These are phyloP conservation scores for Ammospiza maritima DNA, from an alignment of 2,797 vertebrate genomes.

Conservation along the genomic window DNA sequence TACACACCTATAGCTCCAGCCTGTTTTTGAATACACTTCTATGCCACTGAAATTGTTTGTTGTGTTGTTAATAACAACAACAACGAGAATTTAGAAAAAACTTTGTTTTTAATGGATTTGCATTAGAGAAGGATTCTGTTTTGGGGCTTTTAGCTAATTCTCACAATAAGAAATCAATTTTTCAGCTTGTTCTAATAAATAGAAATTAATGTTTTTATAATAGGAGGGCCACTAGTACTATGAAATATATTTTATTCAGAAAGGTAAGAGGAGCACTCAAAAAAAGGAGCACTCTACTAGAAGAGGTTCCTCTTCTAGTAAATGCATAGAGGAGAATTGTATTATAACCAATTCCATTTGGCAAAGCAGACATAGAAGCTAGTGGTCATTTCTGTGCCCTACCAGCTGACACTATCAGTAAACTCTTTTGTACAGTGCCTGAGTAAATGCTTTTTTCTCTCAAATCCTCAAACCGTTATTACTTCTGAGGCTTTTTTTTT, in stretches of 20 bases:
- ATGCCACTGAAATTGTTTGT: not conserved
- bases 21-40: not conserved
- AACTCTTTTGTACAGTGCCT: not conserved
- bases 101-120: not conserved
- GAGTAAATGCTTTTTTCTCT: not conserved
- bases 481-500: not conserved
- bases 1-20: not conserved
- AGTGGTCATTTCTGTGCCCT: not conserved
- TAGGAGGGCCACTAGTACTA: not conserved
- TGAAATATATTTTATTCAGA: not conserved
- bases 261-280: not conserved
- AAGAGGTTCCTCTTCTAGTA: not conserved
- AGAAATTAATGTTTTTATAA: not conserved
- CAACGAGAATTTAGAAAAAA: not conserved
- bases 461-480: not conserved
- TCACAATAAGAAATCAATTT: not conserved
- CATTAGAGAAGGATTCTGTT: not conserved
- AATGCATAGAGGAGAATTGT: not conserved
- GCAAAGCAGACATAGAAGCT: not conserved
- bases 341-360: not conserved
- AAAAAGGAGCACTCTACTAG: not conserved
- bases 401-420: not conserved
- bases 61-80: conserved; percentile 12
- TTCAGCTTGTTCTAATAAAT: not conserved
- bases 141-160: not conserved